phyloP scores from a whole-genome alignment of 2,888 invertebrate species.

The Caenorhabditis sulstoni region DNA sequence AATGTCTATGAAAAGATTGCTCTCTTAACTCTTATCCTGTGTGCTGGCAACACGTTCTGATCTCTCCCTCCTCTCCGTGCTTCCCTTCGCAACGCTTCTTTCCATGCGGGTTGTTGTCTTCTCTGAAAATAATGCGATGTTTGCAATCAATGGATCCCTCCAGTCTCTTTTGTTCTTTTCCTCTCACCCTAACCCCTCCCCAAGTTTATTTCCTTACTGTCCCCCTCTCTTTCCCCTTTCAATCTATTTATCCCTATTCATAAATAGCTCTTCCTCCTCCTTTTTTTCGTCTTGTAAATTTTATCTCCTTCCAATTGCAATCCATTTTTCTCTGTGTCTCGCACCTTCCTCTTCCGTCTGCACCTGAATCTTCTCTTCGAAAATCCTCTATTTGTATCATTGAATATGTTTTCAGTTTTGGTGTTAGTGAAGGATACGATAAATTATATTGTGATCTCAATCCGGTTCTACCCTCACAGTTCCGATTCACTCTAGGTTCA shows the following conservation, averaged over 20 bases:
- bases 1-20: background rate
- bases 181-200: background rate
- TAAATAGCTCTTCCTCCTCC: background rate
- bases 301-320: background rate
- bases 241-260: too few species aligned
- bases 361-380: background rate
- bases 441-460: constrained; percentile 21
- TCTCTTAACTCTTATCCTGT: too few species aligned
- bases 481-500: background rate
- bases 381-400: background rate
- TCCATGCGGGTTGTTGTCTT: too few species aligned
- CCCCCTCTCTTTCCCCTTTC: too few species aligned
- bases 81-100: background rate
- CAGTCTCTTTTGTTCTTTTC: background rate
- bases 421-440: constrained; percentile 18
- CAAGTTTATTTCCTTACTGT: too few species aligned
- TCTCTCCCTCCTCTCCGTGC: background rate
- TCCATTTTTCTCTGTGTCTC: background rate
- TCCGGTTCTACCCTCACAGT: background rate
- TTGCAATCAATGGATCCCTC: background rate
- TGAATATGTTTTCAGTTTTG: constrained; percentile 12
- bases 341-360: background rate
- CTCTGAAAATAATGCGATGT: too few species aligned
- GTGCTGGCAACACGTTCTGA: background rate
- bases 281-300: background rate